phyloP scores from a whole-genome alignment of 2,113 vertebrate genomes.

The Trematocara stigmaticum region DNA sequence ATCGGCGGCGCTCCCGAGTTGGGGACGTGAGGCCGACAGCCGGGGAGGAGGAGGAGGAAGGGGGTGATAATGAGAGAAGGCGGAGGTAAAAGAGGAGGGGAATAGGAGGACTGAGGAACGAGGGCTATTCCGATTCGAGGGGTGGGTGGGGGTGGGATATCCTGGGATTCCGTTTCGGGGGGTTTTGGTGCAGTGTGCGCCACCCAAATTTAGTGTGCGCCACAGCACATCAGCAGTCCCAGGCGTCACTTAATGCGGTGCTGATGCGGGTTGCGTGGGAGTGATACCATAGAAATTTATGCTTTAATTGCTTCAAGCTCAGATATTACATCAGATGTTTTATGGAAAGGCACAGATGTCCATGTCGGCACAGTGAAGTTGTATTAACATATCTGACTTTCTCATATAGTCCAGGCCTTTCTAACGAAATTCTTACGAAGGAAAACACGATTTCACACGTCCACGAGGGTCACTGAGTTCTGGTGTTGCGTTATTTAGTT shows the following conservation, averaged over 20 bases:
- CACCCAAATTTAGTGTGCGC: slow-evolving; percentile 45
- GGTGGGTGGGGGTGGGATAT: slow-evolving; percentile 66
- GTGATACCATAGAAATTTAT: not conserved
- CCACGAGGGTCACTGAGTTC: not conserved
- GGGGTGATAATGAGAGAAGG: slow-evolving; percentile 40
- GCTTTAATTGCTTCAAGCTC: not conserved
- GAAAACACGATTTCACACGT: not conserved
- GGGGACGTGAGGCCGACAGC: slow-evolving; percentile 33
- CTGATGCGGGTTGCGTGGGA: slow-evolving; percentile 50
- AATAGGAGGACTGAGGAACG: slow-evolving; percentile 16
- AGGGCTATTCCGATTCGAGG: slow-evolving; percentile 58
- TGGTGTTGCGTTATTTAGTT: not conserved
- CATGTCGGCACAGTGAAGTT: not conserved
- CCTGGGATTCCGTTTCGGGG: slow-evolving; percentile 69
- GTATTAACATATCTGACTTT: not conserved
- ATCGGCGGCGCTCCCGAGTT: slow-evolving; percentile 76
- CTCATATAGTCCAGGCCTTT: not conserved
- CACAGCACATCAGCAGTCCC: slow-evolving; percentile 33
- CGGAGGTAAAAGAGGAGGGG: slow-evolving; percentile 39
- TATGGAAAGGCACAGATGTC: not conserved
- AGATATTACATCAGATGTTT: not conserved
- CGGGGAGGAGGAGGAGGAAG: slow-evolving; percentile 18
- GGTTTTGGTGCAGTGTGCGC: slow-evolving; percentile 68
- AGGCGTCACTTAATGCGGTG: slow-evolving; percentile 41
- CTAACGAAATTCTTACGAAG: not conserved